Conservation (phyloP, 2,888 invertebrate genomes). For the Eurois occulta region DNA sequence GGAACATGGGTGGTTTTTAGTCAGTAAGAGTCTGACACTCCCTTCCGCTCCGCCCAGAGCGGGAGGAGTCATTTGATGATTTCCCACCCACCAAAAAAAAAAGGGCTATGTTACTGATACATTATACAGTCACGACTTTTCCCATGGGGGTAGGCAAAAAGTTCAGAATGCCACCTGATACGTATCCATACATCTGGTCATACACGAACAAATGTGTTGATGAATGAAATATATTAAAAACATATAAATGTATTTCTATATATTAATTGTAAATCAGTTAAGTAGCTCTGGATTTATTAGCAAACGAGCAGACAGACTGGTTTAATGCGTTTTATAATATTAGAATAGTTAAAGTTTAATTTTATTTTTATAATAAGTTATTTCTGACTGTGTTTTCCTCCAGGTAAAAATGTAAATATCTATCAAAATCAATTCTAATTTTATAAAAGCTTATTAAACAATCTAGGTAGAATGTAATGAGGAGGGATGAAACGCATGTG, state of each 20-base stretch:
- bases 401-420: not conserved
- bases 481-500: not conserved
- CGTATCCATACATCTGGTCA: not conserved
- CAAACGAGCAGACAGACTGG: not conserved
- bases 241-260: not conserved
- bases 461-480: not conserved
- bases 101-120: not conserved
- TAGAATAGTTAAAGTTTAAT: not conserved
- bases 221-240: not conserved
- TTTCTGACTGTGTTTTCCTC: not conserved
- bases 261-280: too few species aligned
- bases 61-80: too few species aligned
- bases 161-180: too few species aligned
- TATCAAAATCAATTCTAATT: not conserved
- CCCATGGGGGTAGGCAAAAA: not conserved
- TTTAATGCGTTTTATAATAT: not conserved
- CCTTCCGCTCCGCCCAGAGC: too few species aligned
- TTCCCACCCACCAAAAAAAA: too few species aligned
- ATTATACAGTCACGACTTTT: not conserved
- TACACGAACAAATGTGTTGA: not conserved
- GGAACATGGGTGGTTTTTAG: too few species aligned
- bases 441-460: not conserved
- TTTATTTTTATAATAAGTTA: not conserved
- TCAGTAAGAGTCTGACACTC: too few species aligned
- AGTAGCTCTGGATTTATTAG: not conserved